Percentiles rank a stretch among this genome's conserved stretches.
Conservation (phyloP, 1,140 invertebrate species). For the Cotesia chilonis region DNA sequence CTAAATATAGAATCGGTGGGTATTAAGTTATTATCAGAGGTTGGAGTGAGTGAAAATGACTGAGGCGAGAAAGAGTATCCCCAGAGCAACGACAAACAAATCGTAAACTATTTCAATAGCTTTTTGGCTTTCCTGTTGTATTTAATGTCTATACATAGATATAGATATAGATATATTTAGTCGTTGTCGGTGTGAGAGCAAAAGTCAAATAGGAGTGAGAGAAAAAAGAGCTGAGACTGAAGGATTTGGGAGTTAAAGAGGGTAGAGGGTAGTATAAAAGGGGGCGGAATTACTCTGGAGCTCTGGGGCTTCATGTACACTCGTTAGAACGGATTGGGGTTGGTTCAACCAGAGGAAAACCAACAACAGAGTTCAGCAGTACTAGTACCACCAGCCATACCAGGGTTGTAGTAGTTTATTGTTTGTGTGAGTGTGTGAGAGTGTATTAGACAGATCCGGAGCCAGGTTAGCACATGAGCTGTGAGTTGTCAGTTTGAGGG, state of each 20-base stretch:
- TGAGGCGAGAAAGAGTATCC: constrained; percentile 26
- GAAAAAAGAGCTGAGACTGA: constrained; percentile 19
- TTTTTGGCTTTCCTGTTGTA: constrained; percentile 11
- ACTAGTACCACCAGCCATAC: not conserved
- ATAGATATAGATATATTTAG: no score
- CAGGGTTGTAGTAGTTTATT: constrained; percentile 4
- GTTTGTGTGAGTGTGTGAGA: not conserved
- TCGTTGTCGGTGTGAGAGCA: not conserved
- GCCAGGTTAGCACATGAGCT: constrained; percentile 1
- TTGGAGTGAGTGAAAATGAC: not conserved
- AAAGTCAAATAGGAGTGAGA: constrained; percentile 4
- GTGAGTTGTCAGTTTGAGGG: not conserved
- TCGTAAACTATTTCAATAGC: constrained; percentile 35
- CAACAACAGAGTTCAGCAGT: not conserved
- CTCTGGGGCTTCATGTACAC: constrained; percentile 46
- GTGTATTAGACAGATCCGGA: constrained; percentile 1
- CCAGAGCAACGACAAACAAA: constrained; percentile 15
- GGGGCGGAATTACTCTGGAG: not conserved
- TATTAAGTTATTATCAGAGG: constrained; percentile 2
- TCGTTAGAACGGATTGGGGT: constrained; percentile 49
- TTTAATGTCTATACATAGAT: not conserved
- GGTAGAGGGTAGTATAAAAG: constrained; percentile 14
- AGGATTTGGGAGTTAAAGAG: constrained; percentile 38
- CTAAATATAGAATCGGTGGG: not conserved
- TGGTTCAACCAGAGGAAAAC: constrained; percentile 22